phyloP scores from a whole-genome alignment of 2,797 vertebrate genomes.

The Enteromius unitaeniatus region DNA sequence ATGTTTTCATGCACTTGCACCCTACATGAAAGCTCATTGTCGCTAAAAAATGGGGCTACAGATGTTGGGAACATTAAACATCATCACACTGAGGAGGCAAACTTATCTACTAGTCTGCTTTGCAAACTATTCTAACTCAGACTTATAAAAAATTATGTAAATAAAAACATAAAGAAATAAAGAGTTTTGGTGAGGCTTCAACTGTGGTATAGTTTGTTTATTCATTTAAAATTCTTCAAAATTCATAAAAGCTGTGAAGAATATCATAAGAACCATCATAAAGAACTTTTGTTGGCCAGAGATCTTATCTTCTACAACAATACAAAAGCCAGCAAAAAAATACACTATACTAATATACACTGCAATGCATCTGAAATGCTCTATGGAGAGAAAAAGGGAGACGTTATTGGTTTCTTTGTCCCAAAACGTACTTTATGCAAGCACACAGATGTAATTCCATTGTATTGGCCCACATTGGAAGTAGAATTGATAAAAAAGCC shows the following conservation, averaged over 20 bases:
- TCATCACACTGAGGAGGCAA: neutral
- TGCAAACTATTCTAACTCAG: neutral
- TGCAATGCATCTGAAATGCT: neutral
- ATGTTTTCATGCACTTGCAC: too few species aligned
- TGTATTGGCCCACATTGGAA: neutral
- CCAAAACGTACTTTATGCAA: neutral
- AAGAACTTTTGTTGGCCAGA: neutral
- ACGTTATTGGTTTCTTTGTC: neutral
- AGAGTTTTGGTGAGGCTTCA: too few species aligned
- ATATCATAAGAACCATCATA: neutral
- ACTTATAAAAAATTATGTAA: neutral
- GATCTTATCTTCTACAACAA: neutral
- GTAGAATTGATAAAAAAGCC: neutral
- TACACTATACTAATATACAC: too few species aligned
- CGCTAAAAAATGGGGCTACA: neutral
- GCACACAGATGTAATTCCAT: neutral
- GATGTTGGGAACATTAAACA: neutral
- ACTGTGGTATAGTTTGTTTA: too few species aligned
- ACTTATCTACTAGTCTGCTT: neutral
- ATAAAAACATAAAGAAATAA: neutral
- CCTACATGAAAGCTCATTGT: neutral
- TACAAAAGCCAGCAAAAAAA: neutral
- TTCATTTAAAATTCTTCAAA: neutral
- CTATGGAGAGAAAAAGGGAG: neutral
- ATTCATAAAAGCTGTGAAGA: neutral